phyloP scores from a whole-genome alignment of 2,113 vertebrate genomes.

The Mugil cephalus region DNA sequence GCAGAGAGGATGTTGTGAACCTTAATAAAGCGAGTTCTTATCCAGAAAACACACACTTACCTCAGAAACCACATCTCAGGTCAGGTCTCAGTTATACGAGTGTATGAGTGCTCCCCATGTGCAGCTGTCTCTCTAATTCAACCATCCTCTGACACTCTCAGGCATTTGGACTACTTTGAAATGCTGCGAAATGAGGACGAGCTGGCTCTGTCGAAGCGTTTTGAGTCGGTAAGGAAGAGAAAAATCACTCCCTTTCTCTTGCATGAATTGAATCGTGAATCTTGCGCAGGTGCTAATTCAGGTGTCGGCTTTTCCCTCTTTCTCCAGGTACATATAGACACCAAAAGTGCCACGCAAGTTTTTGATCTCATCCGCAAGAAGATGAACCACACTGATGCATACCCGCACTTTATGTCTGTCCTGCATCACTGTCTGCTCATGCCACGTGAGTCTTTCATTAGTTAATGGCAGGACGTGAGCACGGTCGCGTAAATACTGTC shows the following conservation, averaged over 20 bases:
- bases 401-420: slow-evolving; percentile 98
- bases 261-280: background rate
- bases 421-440: slow-evolving; percentile 99
- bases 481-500: too few relatives aligned
- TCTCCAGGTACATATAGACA: slow-evolving; percentile 95
- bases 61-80: background rate
- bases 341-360: slow-evolving; percentile 97
- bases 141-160: slow-evolving; percentile 58
- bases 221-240: slow-evolving; percentile 88
- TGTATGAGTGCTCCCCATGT: background rate
- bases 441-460: slow-evolving; percentile 90
- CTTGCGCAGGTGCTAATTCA: background rate
- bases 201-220: slow-evolving; percentile 95
- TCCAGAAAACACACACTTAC: background rate
- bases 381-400: slow-evolving; percentile 95
- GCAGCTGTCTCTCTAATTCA: slow-evolving; percentile 1
- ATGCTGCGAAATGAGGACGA: slow-evolving; percentile 99
- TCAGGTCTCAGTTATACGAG: background rate
- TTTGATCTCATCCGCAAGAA: slow-evolving; percentile 97
- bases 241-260: background rate
- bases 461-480: too few relatives aligned
- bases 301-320: background rate
- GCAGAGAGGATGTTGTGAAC: background rate
- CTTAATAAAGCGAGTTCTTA: background rate
- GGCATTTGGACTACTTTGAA: slow-evolving; percentile 99